Evolutionary conservation across 1,140 invertebrate genomes (phyloP), one percentile per base, ranked within the genome.

Genomic region (Macrotrachela quadricornifera): DNA sequence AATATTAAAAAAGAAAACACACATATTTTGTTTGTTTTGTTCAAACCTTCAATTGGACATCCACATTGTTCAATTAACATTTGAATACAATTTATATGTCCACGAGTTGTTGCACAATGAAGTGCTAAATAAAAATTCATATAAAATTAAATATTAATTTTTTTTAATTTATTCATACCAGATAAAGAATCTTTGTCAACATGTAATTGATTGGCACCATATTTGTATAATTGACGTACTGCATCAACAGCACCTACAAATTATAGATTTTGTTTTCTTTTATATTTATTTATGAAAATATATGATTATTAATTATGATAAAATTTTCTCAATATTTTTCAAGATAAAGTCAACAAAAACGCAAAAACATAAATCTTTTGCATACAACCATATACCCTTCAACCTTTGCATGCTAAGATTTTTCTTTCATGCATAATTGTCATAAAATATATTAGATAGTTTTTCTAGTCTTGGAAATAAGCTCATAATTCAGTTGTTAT

Each of bases 91-190:
- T 88, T 81, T 0, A 80, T 80, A 64, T 96, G 86, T 6, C 92
- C 92, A 54, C 90, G 73, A 14, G 85, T 90, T 0, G 90, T 85
- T 0, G 90, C 90, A 71, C 90, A 96, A 64, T 96, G 91, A 15
- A 96, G 67, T 0, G 86, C 87, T 67, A 62, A 42, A 64, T 64
- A 11, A 49, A 18, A 57, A 38, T 18, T n/a, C 3, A 21, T 50
- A 15, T n/a, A 30, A 2, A 30, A 30, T 47, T 49, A n/a, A 30
- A 30, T 4, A 4, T 4, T 30, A 30, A 2, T 30, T 30, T 30
- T 30, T 8, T 4, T 30, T 30, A 30, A 30, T 8, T 30, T 4
- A 30, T 30, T 43, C n/a, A 38, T 61, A 66, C 64, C 73, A 57
- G 71, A 71, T 1, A 78, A 62, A 40, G 72, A 71, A 63, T 78